Conservation (phyloP, 2,113 vertebrate species). For the Gallinago media region DNA sequence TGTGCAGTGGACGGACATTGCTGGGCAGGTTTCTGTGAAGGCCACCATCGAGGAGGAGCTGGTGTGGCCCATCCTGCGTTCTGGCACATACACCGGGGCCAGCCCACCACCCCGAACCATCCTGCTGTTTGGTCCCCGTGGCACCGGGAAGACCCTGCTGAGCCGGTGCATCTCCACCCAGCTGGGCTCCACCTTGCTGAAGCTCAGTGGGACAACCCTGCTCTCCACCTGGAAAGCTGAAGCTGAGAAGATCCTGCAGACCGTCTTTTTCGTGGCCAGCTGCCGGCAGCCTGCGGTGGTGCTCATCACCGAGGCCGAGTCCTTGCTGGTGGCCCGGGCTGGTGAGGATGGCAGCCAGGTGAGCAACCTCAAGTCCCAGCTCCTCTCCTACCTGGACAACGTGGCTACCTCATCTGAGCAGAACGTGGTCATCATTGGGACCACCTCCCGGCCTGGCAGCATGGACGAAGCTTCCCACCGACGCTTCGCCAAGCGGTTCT, state of each 20-base stretch:
- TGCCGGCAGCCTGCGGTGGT: slow-evolving; percentile 87
- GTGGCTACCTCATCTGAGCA: slow-evolving; percentile 79
- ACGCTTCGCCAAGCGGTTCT: slow-evolving; percentile 89
- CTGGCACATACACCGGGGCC: slow-evolving; percentile 61
- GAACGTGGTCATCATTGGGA: slow-evolving; percentile 86
- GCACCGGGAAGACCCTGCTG: slow-evolving; percentile 89
- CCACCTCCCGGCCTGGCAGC: slow-evolving; percentile 88
- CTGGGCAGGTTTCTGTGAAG: slow-evolving; percentile 87
- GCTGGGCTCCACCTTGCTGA: slow-evolving; percentile 89
- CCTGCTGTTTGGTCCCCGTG: slow-evolving; percentile 92
- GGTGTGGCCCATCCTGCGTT: slow-evolving; percentile 90
- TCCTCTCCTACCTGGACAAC: slow-evolving; percentile 88
- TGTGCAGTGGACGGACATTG: slow-evolving; percentile 90
- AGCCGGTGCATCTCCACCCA: slow-evolving; percentile 90
- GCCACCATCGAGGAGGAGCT: slow-evolving; percentile 92
- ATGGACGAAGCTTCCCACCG: slow-evolving; percentile 89
- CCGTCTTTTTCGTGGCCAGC: slow-evolving; percentile 86
- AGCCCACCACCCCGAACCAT: slow-evolving; percentile 82
- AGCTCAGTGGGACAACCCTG: slow-evolving; percentile 82
- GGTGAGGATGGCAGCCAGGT: slow-evolving; percentile 54
- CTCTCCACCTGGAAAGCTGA: slow-evolving; percentile 88
- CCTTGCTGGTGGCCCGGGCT: slow-evolving; percentile 69
- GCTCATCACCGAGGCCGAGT: slow-evolving; percentile 89
- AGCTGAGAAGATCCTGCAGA: slow-evolving; percentile 88
- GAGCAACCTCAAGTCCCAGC: slow-evolving; percentile 78